A percentile compares a stretch with the other conserved stretches of the same genome.
Evolutionary conservation across 2,888 invertebrate genomes (phyloP).

Genomic region (Caenorhabditis macrosperma): DNA sequence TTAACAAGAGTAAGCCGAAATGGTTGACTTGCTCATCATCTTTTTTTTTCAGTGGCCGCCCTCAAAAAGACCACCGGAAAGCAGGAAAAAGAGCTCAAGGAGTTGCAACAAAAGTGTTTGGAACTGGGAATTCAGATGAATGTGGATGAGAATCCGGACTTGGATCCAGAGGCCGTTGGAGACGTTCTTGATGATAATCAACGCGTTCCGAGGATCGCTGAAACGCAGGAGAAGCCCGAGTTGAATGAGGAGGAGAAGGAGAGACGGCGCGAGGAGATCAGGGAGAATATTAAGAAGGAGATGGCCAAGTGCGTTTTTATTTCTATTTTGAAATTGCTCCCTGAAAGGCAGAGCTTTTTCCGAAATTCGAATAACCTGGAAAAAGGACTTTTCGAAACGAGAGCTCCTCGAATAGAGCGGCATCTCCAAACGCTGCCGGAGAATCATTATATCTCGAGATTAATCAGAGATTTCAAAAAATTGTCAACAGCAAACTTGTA

Average conservation of each 20-base stretch:
- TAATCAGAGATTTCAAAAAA: no score
- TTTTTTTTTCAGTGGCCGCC: constrained; percentile 52
- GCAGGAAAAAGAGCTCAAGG: constrained; percentile 65
- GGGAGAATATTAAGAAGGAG: constrained; percentile 64
- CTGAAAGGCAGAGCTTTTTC: no score
- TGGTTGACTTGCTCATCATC: background rate
- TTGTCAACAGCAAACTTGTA: no score
- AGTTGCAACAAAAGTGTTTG: constrained; percentile 64
- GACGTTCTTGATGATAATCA: constrained; percentile 34
- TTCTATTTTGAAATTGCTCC: background rate
- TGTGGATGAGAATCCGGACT: constrained; percentile 27
- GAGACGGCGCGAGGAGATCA: constrained; percentile 58
- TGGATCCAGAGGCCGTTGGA: constrained; percentile 13
- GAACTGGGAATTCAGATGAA: constrained; percentile 59
- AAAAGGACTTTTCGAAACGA: no score
- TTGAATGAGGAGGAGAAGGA: constrained; percentile 62
- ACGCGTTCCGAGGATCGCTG: constrained; percentile 39
- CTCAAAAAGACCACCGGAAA: constrained; percentile 58
- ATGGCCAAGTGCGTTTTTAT: constrained; percentile 57
- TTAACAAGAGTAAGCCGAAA: constrained; percentile 46
- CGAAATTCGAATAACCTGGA: no score
- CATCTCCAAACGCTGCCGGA: no score
- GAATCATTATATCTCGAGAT: no score
- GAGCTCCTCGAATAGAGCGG: no score
- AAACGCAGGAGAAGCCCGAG: constrained; percentile 24